Evolutionary conservation across 1,140 invertebrate species (phyloP), one percentile per base, ranked within the genome.

Genomic region (Drosophila truncata): DNA sequence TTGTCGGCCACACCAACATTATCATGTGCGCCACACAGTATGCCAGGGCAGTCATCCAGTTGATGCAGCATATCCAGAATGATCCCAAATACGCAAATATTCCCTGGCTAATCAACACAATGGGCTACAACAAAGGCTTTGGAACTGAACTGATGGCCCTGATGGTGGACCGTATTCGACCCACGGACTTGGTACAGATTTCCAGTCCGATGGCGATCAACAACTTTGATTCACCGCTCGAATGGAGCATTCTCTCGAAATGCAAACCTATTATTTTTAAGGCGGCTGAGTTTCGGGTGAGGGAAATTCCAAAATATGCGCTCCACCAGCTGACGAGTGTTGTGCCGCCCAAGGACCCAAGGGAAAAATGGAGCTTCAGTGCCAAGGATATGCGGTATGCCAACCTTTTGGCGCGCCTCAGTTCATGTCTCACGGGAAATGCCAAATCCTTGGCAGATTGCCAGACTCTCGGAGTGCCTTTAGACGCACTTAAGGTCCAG

Each of bases 71-170:
- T 39, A 83, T 93, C 16, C 69, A 77, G 0, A 58, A 57, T 6
- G 78, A 92, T 42, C 41, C 79, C 0, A 50, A 79, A 7, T 78
- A 93, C 14, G 64, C 78, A 0, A 64, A 91, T 14, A 80, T 94
- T 3, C 95, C 95, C 0, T 93, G 95, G 75, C 63, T 96, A 13
- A 91, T 96, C 1, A 96, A 96, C 78, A 95, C 95, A 0, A 95
- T 95, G 95, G 95, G 95, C 20, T 96, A 94, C 60, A 94, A 93
- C 18, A 91, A 93, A 64, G 94, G 93, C 0, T 92, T 95, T 29
- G 95, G 95, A 0, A 82, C 92, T 52, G 93, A 95, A 57, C 91
- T 95, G 10, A 91, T 93, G 2, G 75, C 93, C 3, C 88, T 92
- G 7, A 73, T 94, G 3, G 93, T 94, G 9, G 92, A 93, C 69